Conservation (phyloP, 2,113 vertebrate genomes). For the Bostrychus sinensis region DNA sequence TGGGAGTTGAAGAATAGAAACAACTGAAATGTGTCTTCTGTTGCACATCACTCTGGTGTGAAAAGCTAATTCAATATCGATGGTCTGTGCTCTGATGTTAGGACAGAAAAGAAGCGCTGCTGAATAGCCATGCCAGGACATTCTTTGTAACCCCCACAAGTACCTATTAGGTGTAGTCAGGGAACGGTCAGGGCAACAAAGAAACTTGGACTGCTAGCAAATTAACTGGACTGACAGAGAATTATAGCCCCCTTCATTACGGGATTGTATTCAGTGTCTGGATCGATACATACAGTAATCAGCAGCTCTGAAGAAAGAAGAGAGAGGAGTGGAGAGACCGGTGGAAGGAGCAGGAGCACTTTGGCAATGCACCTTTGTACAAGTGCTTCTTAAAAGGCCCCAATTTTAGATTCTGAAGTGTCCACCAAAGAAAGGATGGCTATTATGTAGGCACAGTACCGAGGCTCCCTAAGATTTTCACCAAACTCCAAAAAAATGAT, state of each 20-base stretch:
- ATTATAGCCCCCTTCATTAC: constrained; percentile 57
- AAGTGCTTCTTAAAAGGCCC: not conserved
- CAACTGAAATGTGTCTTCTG: not conserved
- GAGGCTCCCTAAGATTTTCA: not conserved
- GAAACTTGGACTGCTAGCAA: constrained; percentile 34
- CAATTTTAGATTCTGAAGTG: constrained; percentile 13
- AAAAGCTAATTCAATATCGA: constrained; percentile 23
- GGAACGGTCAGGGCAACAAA: constrained; percentile 30
- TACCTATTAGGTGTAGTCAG: not conserved
- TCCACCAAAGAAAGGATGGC: constrained; percentile 17
- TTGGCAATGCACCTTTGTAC: constrained; percentile 4
- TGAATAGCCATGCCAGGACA: constrained; percentile 3
- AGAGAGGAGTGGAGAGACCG: constrained; percentile 7
- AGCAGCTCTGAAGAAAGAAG: constrained; percentile 20
- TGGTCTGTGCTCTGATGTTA: not conserved
- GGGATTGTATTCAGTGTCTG: constrained; percentile 36
- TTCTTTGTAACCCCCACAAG: constrained; percentile 26
- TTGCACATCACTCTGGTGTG: not conserved
- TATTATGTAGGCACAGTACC: not conserved
- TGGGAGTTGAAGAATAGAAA: not conserved
- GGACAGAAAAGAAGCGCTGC: constrained; percentile 18
- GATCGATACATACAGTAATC: constrained; percentile 65
- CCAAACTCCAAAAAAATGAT: too few species aligned
- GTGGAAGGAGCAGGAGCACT: constrained; percentile 21
- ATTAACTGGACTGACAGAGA: constrained; percentile 36